Percentiles rank a stretch among this genome's conserved stretches.
phyloP scores from a whole-genome alignment of 2,888 invertebrate genomes.

The Pristionchus fissidentatus region DNA sequence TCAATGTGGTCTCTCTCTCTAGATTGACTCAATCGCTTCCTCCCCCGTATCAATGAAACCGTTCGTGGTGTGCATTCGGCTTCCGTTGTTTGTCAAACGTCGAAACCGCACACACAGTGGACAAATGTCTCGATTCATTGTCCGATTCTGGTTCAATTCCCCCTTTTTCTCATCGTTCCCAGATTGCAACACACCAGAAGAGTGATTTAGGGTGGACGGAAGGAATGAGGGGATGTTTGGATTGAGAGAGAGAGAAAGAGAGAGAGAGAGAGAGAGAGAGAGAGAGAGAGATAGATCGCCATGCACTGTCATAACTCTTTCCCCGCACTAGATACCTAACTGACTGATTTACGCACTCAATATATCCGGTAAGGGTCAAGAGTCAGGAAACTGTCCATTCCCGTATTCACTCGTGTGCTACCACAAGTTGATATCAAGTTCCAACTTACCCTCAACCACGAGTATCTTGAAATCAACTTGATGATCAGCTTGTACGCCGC shows the following conservation, averaged over 20 bases:
- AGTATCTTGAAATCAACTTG: too few relatives aligned
- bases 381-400: too few relatives aligned
- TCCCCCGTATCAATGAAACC: not conserved
- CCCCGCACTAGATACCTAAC: not conserved
- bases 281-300: too few relatives aligned
- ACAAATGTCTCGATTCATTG: conserved; percentile 36
- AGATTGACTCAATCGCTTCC: not conserved
- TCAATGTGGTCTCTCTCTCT: not conserved
- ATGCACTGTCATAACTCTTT: conserved; percentile 17
- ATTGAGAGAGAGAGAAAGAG: conserved; percentile 16
- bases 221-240: conserved; percentile 10
- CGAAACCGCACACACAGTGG: conserved; percentile 24
- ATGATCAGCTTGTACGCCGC: too few relatives aligned
- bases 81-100: conserved; percentile 40
- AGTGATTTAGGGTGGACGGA: conserved; percentile 11
- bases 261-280: conserved; percentile 7
- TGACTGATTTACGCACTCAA: conserved; percentile 22
- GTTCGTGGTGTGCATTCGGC: not conserved
- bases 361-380: too few relatives aligned
- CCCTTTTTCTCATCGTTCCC: conserved; percentile 21
- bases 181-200: not conserved
- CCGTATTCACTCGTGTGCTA: too few relatives aligned
- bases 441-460: too few relatives aligned
- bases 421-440: too few relatives aligned
- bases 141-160: conserved; percentile 37